Evolutionary conservation across 2,888 invertebrate species (phyloP), one percentile per base, ranked within the genome.

Genomic region (Linnaemya vulpina): DNA sequence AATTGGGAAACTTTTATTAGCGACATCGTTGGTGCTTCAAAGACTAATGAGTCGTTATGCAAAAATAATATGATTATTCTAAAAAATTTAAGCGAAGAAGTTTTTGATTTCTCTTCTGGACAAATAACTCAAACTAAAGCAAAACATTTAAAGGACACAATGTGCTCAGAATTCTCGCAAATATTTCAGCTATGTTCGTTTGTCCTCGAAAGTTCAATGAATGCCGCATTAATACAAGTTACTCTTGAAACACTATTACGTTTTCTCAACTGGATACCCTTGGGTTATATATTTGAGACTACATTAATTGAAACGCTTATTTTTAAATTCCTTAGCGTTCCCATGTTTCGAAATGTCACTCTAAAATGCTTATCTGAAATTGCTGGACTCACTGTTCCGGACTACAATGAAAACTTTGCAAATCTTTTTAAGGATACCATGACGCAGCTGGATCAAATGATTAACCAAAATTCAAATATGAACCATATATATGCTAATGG

Each of bases 1-100:
- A 99, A 99, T 92, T 99, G 99, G 99, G 98, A 99, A 90, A 96
- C 98, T 38, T 99, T 99, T 93, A 99, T 99, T 89, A 96, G 97
- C 90, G 99, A 99, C 92, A 99, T 99, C 91, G 99, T 99, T 83
- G 99, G 99, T 83, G 98, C 99, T 63, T 98, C 98, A 89, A 98
- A 98, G 94, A 99, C 99, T 35, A 99, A 99, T 92, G 99, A 99
- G 93, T 97, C 98, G 89, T 94, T 99, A 67, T 99, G 99, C 94
- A 99, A 99, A 93, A 99, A 99, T 93, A 99, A 99, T 92, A 99
- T 99, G 99, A 96, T 96, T 38, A 99, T 99, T 90, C 93, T 99
- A 87, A 99, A 99, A 92, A 94, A 99, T 86, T 94, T 99, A 49
- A 98, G 99, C 92, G 99, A 99, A 93, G 99, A 99, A 94, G 97